Evolutionary conservation across 1,140 invertebrate genomes (phyloP).

Genomic region (Drosophila pectinifera): DNA sequence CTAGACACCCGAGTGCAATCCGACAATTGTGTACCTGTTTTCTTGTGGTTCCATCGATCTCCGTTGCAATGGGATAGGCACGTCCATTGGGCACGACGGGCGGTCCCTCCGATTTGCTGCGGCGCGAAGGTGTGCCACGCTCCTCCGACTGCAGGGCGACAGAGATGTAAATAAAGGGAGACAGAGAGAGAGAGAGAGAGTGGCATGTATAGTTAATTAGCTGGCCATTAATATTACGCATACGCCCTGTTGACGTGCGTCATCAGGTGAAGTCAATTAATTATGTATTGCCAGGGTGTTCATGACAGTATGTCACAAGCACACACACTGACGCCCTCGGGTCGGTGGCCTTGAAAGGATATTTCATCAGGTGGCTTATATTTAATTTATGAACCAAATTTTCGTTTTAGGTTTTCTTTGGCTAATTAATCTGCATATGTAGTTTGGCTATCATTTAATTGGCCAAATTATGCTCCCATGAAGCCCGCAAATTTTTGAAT

Average conservation of each 20-base stretch:
- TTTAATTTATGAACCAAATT: background rate
- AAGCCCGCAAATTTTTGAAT: too few relatives aligned
- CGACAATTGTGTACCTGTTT: conserved; percentile 83
- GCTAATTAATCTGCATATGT: too few relatives aligned
- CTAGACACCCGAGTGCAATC: conserved; percentile 31
- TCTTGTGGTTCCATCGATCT: conserved; percentile 84
- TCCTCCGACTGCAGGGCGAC: conserved; percentile 86
- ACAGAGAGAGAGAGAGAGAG: conserved; percentile 3
- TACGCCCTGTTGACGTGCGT: conserved; percentile 66
- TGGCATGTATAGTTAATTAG: conserved; percentile 68
- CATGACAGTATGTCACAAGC: conserved; percentile 38
- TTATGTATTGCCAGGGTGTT: conserved; percentile 66
- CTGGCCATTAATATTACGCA: conserved; percentile 75
- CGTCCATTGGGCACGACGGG: conserved; percentile 86
- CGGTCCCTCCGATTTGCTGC: conserved; percentile 91
- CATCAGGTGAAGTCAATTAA: conserved; percentile 68
- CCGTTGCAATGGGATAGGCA: conserved; percentile 82
- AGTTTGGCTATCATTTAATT: too few relatives aligned
- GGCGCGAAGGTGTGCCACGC: conserved; percentile 86
- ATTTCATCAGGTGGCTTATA: background rate
- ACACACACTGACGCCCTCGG: conserved; percentile 17
- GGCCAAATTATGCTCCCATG: too few relatives aligned
- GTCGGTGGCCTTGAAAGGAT: background rate
- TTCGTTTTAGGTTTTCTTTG: background rate
- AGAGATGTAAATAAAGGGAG: conserved; percentile 3